A percentile compares a stretch with the other conserved stretches of the same genome.
phyloP scores from a whole-genome alignment of 2,888 invertebrate genomes.

The Phengaris arion region DNA sequence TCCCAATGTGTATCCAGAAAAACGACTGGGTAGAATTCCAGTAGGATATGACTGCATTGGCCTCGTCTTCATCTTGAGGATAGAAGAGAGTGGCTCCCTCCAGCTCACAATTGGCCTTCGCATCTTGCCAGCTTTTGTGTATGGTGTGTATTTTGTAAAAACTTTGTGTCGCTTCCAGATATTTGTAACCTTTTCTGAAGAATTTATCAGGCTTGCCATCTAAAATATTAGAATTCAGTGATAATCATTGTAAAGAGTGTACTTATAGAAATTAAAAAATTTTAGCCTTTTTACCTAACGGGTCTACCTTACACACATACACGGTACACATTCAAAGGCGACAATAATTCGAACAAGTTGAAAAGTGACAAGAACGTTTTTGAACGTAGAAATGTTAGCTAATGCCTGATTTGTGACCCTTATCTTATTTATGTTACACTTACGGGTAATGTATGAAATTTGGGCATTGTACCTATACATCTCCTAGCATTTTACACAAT shows the following conservation, averaged over 20 bases:
- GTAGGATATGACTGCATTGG: slow-evolving; percentile 43
- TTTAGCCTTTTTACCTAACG: too few species aligned
- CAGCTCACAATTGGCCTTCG: slow-evolving; percentile 50
- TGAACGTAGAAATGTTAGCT: too few species aligned
- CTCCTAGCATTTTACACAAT: too few species aligned
- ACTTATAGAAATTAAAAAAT: too few species aligned
- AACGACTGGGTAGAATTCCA: slow-evolving; percentile 49
- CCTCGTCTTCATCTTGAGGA: slow-evolving; percentile 55
- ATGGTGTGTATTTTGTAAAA: slow-evolving; percentile 64
- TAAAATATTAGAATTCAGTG: slow-evolving; percentile 39
- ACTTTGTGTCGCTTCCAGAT: slow-evolving; percentile 47
- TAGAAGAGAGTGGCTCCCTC: slow-evolving; percentile 60
- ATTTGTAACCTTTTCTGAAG: slow-evolving; percentile 61
- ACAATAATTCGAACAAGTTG: too few species aligned
- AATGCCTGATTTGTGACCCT: too few species aligned
- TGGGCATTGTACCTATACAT: too few species aligned
- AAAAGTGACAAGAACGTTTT: too few species aligned
- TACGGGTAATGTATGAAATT: too few species aligned
- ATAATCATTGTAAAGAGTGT: not conserved
- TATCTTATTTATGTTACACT: too few species aligned
- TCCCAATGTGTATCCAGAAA: slow-evolving; percentile 48
- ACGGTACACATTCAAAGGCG: too few species aligned
- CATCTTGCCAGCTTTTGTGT: slow-evolving; percentile 53
- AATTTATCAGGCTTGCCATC: slow-evolving; percentile 54
- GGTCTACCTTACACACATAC: too few species aligned